A percentile compares a stretch with the other conserved stretches of the same genome.
Evolutionary conservation across 2,113 vertebrate species (phyloP).

Genomic region (Leptocoma aspasia): DNA sequence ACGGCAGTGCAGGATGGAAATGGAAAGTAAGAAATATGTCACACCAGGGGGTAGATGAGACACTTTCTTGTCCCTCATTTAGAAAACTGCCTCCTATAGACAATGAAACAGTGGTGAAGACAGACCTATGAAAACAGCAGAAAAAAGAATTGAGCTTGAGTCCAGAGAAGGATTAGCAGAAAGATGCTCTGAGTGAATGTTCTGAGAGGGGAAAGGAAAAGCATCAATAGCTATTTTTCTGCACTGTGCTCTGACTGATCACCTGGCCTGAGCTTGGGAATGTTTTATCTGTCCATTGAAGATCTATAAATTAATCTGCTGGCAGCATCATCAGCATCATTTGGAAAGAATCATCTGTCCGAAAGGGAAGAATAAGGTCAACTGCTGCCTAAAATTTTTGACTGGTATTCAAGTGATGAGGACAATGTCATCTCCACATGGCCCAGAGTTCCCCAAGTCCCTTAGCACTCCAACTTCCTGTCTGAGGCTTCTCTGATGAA

Average conservation of each 20-base stretch:
- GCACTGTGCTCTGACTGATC: neutral
- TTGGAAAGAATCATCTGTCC: neutral
- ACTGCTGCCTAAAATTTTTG: neutral
- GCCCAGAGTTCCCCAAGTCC: neutral
- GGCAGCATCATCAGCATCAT: neutral
- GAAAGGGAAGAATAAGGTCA: neutral
- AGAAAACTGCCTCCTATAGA: neutral
- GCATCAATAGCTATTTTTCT: neutral
- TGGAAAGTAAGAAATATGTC: neutral
- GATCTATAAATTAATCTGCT: neutral
- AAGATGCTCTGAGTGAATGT: neutral
- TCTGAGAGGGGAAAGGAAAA: neutral
- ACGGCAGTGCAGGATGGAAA: neutral
- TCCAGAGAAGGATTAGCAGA: neutral
- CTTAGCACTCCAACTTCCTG: neutral
- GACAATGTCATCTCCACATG: neutral
- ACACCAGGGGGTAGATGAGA: neutral
- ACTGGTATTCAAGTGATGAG: neutral
- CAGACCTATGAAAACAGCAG: neutral
- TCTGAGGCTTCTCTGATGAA: neutral
- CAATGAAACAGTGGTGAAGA: neutral
- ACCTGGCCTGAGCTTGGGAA: neutral
- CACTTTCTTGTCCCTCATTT: neutral
- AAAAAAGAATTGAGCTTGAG: neutral
- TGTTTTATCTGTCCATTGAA: neutral